Base-by-base conservation (phyloP, 2,888 invertebrate genomes). In the Cantharis nigra region DNA sequence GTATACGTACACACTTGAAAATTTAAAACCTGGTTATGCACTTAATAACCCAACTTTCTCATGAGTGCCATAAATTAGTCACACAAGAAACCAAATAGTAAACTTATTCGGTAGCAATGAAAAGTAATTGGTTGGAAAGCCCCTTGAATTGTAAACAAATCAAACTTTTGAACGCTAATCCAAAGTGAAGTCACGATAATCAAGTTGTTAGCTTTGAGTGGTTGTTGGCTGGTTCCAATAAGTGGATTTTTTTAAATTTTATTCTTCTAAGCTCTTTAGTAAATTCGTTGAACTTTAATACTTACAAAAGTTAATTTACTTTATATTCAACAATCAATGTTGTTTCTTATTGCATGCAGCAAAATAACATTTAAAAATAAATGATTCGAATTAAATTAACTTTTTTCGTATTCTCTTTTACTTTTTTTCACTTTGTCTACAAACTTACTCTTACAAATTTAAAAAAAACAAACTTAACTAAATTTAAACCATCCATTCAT, bases 121-220 rank as follows among this genome's bases (percentile, higher is more conserved):
- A 69, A 49, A 63, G 71, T 71, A 78, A 78, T 77, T 73, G 73
- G 70, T 73, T 70, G 71, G 33, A 74, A 78, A 69, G 74, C 71
- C 74, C 74, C 74, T 78, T 75, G 71, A 74, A 71, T 78, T 62
- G 74, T 78, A 78, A 78, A 78, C 77, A 78, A 78, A 78, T 78
- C 74, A 75, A 77, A 77, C 71, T 77, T 73, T 77, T 77, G 71
- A 78, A 70, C 74, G 69, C 71, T 78, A 74, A 74, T 74, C 74
- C 71, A 63, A 64, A 77, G 71, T 64, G 71, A 74, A 78, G 71
- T 78, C 69, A 69, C 72, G 74, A 74, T 74, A 74, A 78, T 74
- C 69, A 75, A 78, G 74, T 77, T 74, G 77, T 77, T 73, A 77
- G 49, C 72, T 71, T 65, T 16, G 69, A 78, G 77, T 71, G 77